phyloP scores from a whole-genome alignment of 1,140 invertebrate genomes.

The Acyrthosiphon pisum region DNA sequence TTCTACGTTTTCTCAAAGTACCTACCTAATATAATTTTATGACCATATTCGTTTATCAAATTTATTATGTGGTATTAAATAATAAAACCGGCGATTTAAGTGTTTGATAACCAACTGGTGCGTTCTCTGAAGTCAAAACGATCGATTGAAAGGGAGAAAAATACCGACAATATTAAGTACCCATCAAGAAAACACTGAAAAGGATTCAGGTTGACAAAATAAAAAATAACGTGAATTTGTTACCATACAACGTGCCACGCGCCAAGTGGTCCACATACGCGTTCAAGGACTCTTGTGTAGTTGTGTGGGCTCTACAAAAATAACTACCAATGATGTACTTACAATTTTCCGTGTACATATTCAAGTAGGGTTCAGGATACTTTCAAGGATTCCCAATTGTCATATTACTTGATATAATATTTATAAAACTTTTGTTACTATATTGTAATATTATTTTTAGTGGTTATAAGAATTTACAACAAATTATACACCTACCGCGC shows the following conservation, averaged over 20 bases:
- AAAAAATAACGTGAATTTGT: slow-evolving; percentile 17
- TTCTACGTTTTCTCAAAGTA: neutral
- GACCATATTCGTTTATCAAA: neutral
- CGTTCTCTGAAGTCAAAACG: neutral
- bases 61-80: neutral
- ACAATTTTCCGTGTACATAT: neutral
- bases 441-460: neutral
- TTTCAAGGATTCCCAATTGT: neutral
- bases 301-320: neutral
- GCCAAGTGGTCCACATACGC: neutral
- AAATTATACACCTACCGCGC: neutral
- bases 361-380: neutral
- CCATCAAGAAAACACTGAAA: neutral
- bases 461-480: neutral
- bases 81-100: neutral
- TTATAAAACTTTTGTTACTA: neutral
- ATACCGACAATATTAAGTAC: neutral
- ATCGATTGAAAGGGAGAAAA: neutral
- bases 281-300: neutral
- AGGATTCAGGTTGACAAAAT: neutral
- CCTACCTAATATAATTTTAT: neutral
- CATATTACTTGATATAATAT: neutral
- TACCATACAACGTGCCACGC: neutral
- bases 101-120: neutral
- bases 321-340: neutral